These are phyloP conservation scores for Picus viridis DNA, from an alignment of 2,797 vertebrate species.

Conservation along the genomic window DNA sequence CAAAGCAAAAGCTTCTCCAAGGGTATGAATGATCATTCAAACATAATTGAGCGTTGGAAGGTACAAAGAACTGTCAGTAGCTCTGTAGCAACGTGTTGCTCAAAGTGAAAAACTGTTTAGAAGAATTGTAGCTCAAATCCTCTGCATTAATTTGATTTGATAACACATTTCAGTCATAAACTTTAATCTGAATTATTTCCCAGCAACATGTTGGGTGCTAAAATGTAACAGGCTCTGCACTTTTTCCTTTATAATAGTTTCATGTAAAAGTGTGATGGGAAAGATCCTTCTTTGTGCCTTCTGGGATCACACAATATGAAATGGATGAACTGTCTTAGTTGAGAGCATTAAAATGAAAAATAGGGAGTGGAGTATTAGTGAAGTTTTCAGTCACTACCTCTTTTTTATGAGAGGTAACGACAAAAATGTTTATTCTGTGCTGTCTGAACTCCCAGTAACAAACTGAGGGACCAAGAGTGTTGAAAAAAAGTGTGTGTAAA, in stretches of 20 bases:
- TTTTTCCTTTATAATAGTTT: not conserved
- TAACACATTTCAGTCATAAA: not conserved
- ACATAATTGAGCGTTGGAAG: not conserved
- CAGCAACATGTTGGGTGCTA: not conserved
- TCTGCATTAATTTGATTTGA: not conserved
- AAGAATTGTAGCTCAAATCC: not conserved
- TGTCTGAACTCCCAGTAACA: not conserved
- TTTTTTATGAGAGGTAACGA: not conserved
- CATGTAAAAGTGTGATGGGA: not conserved
- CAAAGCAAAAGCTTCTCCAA: not conserved
- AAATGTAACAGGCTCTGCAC: not conserved
- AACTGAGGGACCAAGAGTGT: not conserved
- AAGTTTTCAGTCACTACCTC: not conserved
- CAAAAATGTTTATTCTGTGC: not conserved
- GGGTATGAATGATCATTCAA: accelerated
- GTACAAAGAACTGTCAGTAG: not conserved
- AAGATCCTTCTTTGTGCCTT: not conserved
- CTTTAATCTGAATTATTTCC: not conserved
- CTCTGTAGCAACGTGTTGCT: not conserved
- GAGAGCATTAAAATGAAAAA: not conserved
- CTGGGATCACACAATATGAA: not conserved
- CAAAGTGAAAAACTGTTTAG: not conserved
- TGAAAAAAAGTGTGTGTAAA: not conserved
- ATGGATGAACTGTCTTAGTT: not conserved
- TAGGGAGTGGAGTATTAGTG: not conserved